Conservation (phyloP, 2,113 vertebrate genomes). For the Trematomus loennbergii region DNA sequence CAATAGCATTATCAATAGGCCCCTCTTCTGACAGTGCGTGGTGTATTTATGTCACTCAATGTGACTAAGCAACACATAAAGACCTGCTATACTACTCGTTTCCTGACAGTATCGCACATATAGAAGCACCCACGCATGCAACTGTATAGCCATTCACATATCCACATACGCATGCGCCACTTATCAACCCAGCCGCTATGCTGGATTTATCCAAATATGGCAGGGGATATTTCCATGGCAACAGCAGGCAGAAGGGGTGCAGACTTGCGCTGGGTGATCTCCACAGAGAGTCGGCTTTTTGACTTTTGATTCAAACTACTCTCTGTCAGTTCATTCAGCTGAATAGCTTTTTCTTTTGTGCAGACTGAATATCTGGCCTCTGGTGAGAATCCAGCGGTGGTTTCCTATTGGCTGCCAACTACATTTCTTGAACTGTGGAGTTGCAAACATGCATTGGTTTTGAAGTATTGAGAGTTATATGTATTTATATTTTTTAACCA, state of each 20-base stretch:
- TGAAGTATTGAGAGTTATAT: neutral
- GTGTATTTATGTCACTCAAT: neutral
- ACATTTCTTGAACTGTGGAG: neutral
- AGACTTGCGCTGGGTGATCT: constrained; percentile 64
- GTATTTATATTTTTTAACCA: neutral
- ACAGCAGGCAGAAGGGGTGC: constrained; percentile 76
- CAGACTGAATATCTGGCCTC: constrained; percentile 10
- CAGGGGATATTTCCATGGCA: constrained; percentile 80
- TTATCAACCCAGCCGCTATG: constrained; percentile 71
- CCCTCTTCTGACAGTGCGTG: neutral
- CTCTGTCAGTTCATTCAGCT: constrained; percentile 54
- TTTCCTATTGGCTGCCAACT: constrained; percentile 15
- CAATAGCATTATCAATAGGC: constrained; percentile 5
- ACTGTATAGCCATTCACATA: constrained; percentile 65
- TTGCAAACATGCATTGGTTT: neutral
- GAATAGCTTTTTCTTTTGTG: neutral
- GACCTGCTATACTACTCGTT: constrained; percentile 6
- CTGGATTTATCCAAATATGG: constrained; percentile 76
- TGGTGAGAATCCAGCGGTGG: neutral
- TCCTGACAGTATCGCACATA: constrained; percentile 33
- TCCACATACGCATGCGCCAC: constrained; percentile 63
- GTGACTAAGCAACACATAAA: constrained; percentile 12
- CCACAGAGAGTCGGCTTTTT: constrained; percentile 62
- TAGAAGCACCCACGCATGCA: constrained; percentile 57
- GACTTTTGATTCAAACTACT: constrained; percentile 70